phyloP scores from a whole-genome alignment of 1,140 invertebrate species.

The Drosophila gunungcola region DNA sequence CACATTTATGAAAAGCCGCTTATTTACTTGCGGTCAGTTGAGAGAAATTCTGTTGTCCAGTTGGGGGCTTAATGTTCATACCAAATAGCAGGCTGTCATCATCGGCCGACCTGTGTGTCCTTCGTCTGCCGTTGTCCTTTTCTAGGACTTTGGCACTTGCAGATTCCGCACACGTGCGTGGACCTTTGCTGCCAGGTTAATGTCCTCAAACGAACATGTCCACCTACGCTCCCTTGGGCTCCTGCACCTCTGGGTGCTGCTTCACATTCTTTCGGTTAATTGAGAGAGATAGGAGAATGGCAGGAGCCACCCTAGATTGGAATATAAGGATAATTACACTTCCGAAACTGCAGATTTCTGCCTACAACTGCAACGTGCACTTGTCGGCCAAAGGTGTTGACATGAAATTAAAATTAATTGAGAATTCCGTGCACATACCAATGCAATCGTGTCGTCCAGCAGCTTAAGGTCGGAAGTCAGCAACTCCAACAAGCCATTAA shows the following conservation, averaged over 20 bases:
- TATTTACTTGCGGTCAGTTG: neutral
- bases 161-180: conserved; percentile 14
- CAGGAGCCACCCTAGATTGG: conserved; percentile 44
- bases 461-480: conserved; percentile 26
- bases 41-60: neutral
- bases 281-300: conserved; percentile 19
- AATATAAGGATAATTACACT: conserved; percentile 72
- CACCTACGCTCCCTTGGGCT: neutral
- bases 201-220: conserved; percentile 7
- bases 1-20: neutral
- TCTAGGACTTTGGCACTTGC: neutral
- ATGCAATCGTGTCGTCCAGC: conserved; percentile 62
- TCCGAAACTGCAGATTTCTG: conserved; percentile 20
- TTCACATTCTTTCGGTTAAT: conserved; percentile 56
- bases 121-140: neutral
- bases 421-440: conserved; percentile 69
- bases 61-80: neutral
- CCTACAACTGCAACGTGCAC: conserved; percentile 28
- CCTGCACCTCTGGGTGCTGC: neutral
- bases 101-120: neutral
- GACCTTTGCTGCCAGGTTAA: conserved; percentile 13
- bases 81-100: neutral
- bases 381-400: conserved; percentile 71
- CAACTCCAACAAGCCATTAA: conserved; percentile 6
- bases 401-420: conserved; percentile 78